Evolutionary conservation across 1,140 invertebrate genomes (phyloP).

Genomic region (Scaptomyza montana): DNA sequence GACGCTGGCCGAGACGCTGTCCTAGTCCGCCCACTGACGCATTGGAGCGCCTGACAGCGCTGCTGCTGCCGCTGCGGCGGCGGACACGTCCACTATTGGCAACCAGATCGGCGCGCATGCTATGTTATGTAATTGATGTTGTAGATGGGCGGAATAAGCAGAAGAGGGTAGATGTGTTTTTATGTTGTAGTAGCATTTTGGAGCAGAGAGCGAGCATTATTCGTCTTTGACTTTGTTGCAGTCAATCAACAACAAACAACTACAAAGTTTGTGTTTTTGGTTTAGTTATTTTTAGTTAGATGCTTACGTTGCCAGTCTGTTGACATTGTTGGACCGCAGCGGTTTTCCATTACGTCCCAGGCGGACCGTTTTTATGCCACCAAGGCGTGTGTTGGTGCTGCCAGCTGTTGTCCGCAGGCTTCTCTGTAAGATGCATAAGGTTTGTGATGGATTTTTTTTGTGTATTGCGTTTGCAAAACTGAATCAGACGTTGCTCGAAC

Average conservation of each 20-base stretch:
- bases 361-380: slow-evolving; percentile 66
- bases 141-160: slow-evolving; percentile 57
- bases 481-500: slow-evolving; percentile 47
- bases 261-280: slow-evolving; percentile 35
- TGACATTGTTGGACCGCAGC: slow-evolving; percentile 70
- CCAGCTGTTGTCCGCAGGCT: slow-evolving; percentile 71
- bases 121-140: slow-evolving; percentile 60
- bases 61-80: slow-evolving; percentile 44
- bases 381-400: slow-evolving; percentile 47
- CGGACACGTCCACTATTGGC: slow-evolving; percentile 39
- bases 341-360: slow-evolving; percentile 75
- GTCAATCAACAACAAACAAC: slow-evolving; percentile 24
- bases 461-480: slow-evolving; percentile 45
- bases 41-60: slow-evolving; percentile 45
- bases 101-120: slow-evolving; percentile 79
- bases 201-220: slow-evolving; percentile 28
- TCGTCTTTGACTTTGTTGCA: slow-evolving; percentile 9
- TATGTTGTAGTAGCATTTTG: slow-evolving; percentile 53
- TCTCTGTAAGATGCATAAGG: slow-evolving; percentile 83
- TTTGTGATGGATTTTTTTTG: slow-evolving; percentile 67
- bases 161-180: slow-evolving; percentile 51
- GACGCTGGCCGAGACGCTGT: slow-evolving; percentile 66
- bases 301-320: slow-evolving; percentile 82
- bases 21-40: slow-evolving; percentile 47
- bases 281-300: slow-evolving; percentile 41